Evolutionary conservation across 2,888 invertebrate genomes (phyloP).

Genomic region (Cataglyphis rosenhaueri): DNA sequence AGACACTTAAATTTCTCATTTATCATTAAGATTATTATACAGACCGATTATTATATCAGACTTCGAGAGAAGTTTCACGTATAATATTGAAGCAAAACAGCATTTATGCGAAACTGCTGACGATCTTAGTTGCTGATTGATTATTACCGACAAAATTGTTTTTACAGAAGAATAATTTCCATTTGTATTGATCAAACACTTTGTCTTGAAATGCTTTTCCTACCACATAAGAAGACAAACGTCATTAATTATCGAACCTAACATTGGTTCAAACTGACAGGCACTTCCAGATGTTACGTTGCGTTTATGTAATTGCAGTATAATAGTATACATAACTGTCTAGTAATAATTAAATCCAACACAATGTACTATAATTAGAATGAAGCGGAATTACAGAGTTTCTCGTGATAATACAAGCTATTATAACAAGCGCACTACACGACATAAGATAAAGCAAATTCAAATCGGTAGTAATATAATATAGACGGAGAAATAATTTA

Average conservation of each 20-base stretch:
- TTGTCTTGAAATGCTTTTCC: background rate
- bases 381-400: background rate
- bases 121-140: background rate
- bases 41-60: background rate
- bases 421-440: background rate
- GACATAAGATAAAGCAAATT: conserved; percentile 2
- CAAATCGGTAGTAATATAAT: background rate
- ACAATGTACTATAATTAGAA: conserved; percentile 13
- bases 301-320: background rate
- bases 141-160: background rate
- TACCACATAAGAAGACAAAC: background rate
- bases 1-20: background rate
- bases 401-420: background rate
- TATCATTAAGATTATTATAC: background rate
- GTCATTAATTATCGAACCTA: conserved; percentile 20
- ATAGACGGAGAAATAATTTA: background rate
- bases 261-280: background rate
- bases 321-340: background rate
- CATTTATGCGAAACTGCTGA: background rate
- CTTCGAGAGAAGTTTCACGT: no score
- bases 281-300: background rate
- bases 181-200: background rate
- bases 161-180: background rate
- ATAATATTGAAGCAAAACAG: background rate
- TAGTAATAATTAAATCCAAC: conserved; percentile 13